phyloP scores from a whole-genome alignment of 2,113 vertebrate species.

The Columbina picui region DNA sequence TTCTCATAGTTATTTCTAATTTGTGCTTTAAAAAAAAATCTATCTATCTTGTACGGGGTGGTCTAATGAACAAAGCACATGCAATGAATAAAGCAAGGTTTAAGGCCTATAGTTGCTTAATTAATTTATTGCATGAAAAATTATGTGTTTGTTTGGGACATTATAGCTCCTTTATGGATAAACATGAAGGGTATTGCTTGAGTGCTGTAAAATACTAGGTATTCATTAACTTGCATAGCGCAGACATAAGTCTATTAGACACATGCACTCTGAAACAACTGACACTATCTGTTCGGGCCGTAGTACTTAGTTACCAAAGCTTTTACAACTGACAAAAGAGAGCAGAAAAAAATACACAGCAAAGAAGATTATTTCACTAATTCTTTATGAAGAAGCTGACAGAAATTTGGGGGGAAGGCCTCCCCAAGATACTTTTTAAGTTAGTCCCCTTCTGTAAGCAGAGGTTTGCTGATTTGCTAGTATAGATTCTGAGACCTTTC shows the following conservation, averaged over 20 bases:
- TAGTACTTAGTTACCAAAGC: not conserved
- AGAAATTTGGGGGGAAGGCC: not conserved
- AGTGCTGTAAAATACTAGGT: not conserved
- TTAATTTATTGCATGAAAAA: not conserved
- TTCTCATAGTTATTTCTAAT: not conserved
- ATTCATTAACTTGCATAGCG: not conserved
- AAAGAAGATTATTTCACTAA: not conserved
- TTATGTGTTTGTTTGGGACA: not conserved
- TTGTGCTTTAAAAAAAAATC: not conserved
- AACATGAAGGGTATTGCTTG: not conserved
- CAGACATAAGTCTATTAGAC: not conserved
- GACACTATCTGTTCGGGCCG: not conserved
- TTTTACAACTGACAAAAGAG: not conserved
- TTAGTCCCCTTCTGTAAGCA: not conserved
- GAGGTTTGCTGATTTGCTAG: not conserved
- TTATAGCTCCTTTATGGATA: not conserved
- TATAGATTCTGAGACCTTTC: not conserved
- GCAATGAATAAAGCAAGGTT: not conserved
- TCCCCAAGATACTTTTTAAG: not conserved
- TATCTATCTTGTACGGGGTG: not conserved
- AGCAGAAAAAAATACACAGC: not conserved
- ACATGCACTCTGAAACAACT: not conserved
- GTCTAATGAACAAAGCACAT: not conserved
- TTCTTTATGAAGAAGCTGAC: not conserved
- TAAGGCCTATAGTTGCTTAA: not conserved